Conservation (phyloP, 2,888 invertebrate species). For the Platerodrilus igneus region DNA sequence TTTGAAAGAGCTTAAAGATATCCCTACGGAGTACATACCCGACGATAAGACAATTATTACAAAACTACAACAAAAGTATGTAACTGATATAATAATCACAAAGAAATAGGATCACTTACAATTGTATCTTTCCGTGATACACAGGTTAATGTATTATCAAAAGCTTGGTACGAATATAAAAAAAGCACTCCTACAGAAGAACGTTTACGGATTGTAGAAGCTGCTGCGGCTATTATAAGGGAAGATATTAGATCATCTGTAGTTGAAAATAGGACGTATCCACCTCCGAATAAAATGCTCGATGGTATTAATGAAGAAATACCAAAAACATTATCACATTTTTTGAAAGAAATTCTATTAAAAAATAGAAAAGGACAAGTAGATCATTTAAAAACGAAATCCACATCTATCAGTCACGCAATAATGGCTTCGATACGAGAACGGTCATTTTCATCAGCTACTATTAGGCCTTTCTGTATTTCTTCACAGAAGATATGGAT, state of each 20-base stretch:
- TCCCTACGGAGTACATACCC: slow-evolving; percentile 34
- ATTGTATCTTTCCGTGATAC: slow-evolving; percentile 38
- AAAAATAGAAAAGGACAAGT: slow-evolving; percentile 31
- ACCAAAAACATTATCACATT: slow-evolving; percentile 36
- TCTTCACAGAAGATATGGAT: slow-evolving; percentile 37
- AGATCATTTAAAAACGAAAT: slow-evolving; percentile 38
- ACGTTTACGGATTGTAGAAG: slow-evolving; percentile 36
- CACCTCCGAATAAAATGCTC: slow-evolving; percentile 39
- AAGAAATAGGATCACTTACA: too few species aligned
- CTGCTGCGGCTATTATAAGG: too few species aligned
- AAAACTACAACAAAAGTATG: slow-evolving; percentile 32
- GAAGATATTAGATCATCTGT: slow-evolving; percentile 40
- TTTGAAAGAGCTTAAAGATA: slow-evolving; percentile 34
- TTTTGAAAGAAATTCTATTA: slow-evolving; percentile 35
- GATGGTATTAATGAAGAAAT: too few species aligned
- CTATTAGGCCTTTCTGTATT: too few species aligned
- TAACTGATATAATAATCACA: slow-evolving; percentile 21
- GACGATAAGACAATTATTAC: too few species aligned
- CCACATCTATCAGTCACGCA: too few species aligned
- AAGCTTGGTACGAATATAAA: slow-evolving; percentile 39
- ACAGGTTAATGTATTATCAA: slow-evolving; percentile 34
- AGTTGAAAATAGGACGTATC: slow-evolving; percentile 39
- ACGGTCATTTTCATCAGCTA: slow-evolving; percentile 33
- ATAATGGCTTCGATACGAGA: slow-evolving; percentile 37
- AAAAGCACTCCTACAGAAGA: slow-evolving; percentile 34